These are phyloP conservation scores for Apantesis nais DNA, from an alignment of 2,888 invertebrate species.

Conservation along the genomic window DNA sequence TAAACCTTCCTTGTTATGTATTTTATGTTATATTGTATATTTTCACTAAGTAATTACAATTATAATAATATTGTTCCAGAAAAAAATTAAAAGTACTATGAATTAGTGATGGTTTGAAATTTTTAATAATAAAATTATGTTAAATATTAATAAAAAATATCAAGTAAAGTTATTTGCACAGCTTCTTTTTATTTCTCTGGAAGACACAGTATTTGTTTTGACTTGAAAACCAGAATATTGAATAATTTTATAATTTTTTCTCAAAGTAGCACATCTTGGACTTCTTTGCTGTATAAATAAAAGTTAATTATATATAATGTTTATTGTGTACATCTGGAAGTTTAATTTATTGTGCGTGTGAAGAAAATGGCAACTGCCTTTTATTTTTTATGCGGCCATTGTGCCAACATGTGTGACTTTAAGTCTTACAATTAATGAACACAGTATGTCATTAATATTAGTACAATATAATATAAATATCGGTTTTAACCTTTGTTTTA, in stretches of 20 bases:
- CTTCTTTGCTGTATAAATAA: constrained; percentile 8
- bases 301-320: constrained; percentile 13
- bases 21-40: not conserved
- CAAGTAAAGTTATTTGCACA: not conserved
- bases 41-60: too few species aligned
- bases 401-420: constrained; percentile 12
- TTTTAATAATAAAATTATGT: not conserved
- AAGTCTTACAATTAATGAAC: not conserved
- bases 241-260: not conserved
- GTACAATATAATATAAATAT: not conserved
- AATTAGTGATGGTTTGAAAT: not conserved
- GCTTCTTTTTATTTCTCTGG: not conserved
- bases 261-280: constrained; percentile 26
- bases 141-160: too few species aligned
- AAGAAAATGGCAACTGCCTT: constrained; percentile 12
- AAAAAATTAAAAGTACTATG: not conserved
- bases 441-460: not conserved
- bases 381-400: constrained; percentile 1
- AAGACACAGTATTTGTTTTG: not conserved
- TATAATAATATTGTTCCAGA: not conserved
- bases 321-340: constrained; percentile 8
- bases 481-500: not conserved
- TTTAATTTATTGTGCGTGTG: constrained; percentile 17
- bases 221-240: not conserved
- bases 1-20: not conserved